Base-by-base conservation (phyloP, 2,113 vertebrate species). In the Grantiella picta region DNA sequence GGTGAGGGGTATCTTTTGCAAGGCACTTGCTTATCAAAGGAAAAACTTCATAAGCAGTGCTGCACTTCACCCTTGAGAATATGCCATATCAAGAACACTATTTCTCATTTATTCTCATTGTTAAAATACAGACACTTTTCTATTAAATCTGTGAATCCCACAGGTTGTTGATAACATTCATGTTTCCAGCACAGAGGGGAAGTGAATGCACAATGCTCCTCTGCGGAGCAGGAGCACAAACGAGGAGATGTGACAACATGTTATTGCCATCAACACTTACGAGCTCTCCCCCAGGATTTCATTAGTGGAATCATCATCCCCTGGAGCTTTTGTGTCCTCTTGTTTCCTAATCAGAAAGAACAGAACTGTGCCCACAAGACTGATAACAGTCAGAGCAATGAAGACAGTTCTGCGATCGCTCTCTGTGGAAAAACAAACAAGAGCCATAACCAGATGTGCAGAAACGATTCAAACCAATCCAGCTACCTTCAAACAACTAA, bases 321-420 rank as follows among this genome's bases (percentile, higher is more conserved):
- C 98, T 73, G 97, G 91, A 71, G 97, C 29, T 69, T 94, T 97
- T 71, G 96, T 96, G 2, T 98, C 75, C 18, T 99, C 98, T 5
- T 98, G 98, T 45, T 98, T 98, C 94, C 99, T 98, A 96, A 99
- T 99, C 87, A 99, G 98, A 94, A 99, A 99, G 97, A 99, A 99
- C 33, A 99, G 98, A 96, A 99, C 99, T 72, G 98, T 99, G 66
- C 99, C 99, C 59, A 99, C 98, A 88, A 99, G 98, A 96, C 99
- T 99, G 97, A 99, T 99, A 93, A 99, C 98, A 2, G 99, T 99
- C 75, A 99, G 98, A 22, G 99, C 98, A 95, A 99, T 99, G 96
- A 99, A 99, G 77, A 99, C 99, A 5, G 99, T 99, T 96, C 98
- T 98, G 11, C 99, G 99, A 96, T 99, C 99, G 4, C 98, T 97